Evolutionary conservation across 1,140 invertebrate species (phyloP).

Genomic region (Drosophila busckii): DNA sequence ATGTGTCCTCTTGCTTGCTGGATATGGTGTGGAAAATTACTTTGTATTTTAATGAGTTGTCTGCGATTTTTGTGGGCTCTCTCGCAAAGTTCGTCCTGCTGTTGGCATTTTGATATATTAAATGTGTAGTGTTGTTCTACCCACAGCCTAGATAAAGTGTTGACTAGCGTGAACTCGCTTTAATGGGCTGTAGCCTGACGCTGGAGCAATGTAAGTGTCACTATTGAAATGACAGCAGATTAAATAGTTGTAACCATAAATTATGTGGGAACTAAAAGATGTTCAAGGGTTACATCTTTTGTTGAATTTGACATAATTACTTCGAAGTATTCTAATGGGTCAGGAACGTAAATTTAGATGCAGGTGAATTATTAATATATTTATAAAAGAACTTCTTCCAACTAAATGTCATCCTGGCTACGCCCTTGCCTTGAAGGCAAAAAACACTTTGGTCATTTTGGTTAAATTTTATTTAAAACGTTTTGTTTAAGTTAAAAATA

Average conservation of each 20-base stretch:
- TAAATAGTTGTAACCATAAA: constrained; percentile 22
- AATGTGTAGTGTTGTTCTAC: neutral
- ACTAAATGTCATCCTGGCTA: too few relatives aligned
- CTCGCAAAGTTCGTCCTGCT: constrained; percentile 10
- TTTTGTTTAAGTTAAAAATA: too few relatives aligned
- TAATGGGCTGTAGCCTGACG: constrained; percentile 15
- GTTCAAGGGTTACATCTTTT: too few relatives aligned
- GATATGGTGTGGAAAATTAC: constrained; percentile 75
- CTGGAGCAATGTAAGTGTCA: constrained; percentile 8
- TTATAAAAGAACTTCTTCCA: too few relatives aligned
- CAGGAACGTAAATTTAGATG: too few relatives aligned
- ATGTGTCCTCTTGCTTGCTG: constrained; percentile 43
- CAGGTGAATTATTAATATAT: too few relatives aligned
- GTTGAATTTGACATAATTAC: too few relatives aligned
- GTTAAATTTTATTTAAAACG: too few relatives aligned
- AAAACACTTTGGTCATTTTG: too few relatives aligned
- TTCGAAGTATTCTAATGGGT: too few relatives aligned
- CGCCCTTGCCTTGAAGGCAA: too few relatives aligned
- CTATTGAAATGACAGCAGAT: constrained; percentile 18
- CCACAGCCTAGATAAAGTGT: constrained; percentile 1
- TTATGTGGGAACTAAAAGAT: neutral
- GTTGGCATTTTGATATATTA: neutral
- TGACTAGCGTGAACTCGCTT: constrained; percentile 1
- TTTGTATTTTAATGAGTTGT: constrained; percentile 72
- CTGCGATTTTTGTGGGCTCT: constrained; percentile 24